Conservation (phyloP, 1,140 invertebrate genomes). For the Maconellicoccus hirsutus region DNA sequence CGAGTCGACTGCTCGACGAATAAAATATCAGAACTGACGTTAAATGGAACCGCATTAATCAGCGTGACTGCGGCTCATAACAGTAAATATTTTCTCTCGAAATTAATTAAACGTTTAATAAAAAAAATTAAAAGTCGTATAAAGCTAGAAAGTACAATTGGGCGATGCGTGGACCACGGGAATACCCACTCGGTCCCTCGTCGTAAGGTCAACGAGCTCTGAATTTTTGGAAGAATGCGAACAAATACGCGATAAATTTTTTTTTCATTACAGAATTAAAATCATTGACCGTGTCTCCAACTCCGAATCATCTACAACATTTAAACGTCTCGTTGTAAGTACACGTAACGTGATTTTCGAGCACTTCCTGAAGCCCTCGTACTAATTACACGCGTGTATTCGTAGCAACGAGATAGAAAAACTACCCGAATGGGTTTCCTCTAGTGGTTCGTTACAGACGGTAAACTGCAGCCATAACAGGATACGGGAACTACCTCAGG, state of each 20-base stretch:
- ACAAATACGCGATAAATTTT: neutral
- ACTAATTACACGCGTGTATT: constrained; percentile 22
- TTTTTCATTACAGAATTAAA: constrained; percentile 47
- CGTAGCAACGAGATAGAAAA: constrained; percentile 54
- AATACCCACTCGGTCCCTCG: too few relatives aligned
- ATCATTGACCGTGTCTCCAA: constrained; percentile 47
- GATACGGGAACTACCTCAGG: constrained; percentile 52
- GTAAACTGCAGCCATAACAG: constrained; percentile 64
- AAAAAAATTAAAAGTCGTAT: too few relatives aligned
- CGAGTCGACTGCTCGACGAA: constrained; percentile 59
- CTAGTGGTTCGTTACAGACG: constrained; percentile 55
- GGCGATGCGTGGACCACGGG: too few relatives aligned
- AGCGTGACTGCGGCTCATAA: constrained; percentile 62
- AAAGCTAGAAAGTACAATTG: too few relatives aligned
- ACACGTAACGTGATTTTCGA: neutral
- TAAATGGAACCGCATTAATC: constrained; percentile 51
- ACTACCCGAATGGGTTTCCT: constrained; percentile 63
- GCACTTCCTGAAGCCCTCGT: neutral
- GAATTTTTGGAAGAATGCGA: neutral
- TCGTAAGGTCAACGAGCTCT: neutral
- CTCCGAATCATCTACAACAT: constrained; percentile 54
- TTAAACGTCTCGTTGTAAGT: constrained; percentile 60
- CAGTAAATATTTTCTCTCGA: constrained; percentile 41
- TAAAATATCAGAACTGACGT: constrained; percentile 49
- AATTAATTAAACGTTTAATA: constrained; percentile 15